A percentile compares a stretch with the other conserved stretches of the same genome.
phyloP scores from a whole-genome alignment of 2,797 vertebrate genomes.

The Anguilla obscura region DNA sequence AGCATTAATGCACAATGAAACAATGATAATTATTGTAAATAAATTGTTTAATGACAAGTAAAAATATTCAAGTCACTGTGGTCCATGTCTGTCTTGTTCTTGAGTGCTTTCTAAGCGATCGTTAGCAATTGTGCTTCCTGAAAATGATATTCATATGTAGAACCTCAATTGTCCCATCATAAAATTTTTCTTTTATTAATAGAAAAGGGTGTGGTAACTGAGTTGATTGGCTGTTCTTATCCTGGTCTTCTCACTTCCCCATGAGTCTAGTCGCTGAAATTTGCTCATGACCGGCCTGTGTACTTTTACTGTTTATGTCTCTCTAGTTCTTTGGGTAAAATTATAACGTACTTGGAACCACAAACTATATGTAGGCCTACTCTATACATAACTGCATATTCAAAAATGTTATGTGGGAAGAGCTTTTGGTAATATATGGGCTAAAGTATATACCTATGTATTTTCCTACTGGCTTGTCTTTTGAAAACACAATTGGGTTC shows the following conservation, averaged over 20 bases:
- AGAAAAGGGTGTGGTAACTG: not conserved
- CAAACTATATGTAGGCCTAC: not conserved
- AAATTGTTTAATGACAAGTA: not conserved
- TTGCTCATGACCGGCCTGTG: not conserved
- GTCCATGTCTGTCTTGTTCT: not conserved
- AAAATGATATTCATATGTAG: not conserved
- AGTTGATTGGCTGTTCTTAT: not conserved
- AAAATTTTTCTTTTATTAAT: not conserved
- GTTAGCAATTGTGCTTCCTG: not conserved
- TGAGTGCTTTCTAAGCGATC: not conserved
- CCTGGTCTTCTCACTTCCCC: not conserved
- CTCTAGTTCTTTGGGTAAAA: not conserved
- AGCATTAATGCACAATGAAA: not conserved
- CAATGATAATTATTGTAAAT: not conserved
- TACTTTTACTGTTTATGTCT: not conserved
- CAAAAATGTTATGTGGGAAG: not conserved
- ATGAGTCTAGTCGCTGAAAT: not conserved
- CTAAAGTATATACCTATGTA: not conserved
- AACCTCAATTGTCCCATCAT: not conserved
- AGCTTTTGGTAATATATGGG: not conserved
- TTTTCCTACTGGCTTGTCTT: not conserved
- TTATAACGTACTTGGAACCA: not conserved
- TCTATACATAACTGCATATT: not conserved
- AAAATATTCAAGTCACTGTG: not conserved
- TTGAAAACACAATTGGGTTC: constrained; percentile 1